Conservation (phyloP, 2,888 invertebrate genomes). For the Formica aserva region DNA sequence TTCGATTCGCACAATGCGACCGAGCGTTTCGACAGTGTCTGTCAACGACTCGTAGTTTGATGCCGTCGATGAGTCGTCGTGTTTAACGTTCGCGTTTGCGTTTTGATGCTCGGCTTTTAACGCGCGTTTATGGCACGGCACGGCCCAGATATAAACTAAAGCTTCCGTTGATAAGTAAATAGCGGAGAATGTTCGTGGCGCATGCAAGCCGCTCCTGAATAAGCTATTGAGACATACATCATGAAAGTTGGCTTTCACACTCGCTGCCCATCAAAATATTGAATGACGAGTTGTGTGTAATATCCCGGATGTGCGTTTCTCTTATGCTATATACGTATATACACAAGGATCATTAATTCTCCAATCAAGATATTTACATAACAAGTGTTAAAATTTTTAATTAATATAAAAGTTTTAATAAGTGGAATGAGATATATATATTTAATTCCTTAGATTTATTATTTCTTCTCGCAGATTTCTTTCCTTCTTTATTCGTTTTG, state of each 20-base stretch:
- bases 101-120: constrained; percentile 34
- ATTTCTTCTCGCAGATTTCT: background rate
- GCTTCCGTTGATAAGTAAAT: constrained; percentile 46
- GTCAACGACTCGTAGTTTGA: constrained; percentile 27
- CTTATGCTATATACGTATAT: background rate
- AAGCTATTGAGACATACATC: constrained; percentile 38
- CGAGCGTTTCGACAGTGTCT: constrained; percentile 3
- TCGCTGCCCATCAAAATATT: background rate
- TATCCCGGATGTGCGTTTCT: constrained; percentile 22
- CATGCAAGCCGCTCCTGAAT: constrained; percentile 38
- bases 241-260: constrained; percentile 29
- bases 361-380: background rate
- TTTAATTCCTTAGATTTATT: background rate
- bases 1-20: constrained; percentile 1
- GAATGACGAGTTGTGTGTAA: constrained; percentile 2
- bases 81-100: constrained; percentile 25
- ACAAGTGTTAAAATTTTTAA: background rate
- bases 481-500: background rate
- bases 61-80: constrained; percentile 28
- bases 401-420: background rate
- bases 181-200: constrained; percentile 13
- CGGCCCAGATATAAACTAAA: constrained; percentile 34
- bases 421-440: background rate
- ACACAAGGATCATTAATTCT: background rate
- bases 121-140: background rate